phyloP scores from a whole-genome alignment of 2,888 invertebrate genomes.

The Crioceris asparagi region DNA sequence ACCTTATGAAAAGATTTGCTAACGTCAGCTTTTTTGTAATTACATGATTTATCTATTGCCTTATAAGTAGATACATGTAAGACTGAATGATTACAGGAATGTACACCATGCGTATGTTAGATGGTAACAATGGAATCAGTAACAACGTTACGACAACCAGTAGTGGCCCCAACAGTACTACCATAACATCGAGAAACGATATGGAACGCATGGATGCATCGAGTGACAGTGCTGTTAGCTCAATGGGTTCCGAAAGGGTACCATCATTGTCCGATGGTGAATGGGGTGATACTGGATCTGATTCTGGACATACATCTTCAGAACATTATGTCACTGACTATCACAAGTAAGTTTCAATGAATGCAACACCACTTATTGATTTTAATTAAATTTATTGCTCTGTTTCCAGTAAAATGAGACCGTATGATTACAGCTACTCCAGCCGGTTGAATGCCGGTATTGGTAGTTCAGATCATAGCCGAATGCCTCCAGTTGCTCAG shows the following conservation, averaged over 20 bases:
- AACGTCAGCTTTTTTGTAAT: too few species aligned
- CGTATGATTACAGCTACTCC: slow-evolving; percentile 61
- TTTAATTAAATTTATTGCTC: slow-evolving; percentile 2
- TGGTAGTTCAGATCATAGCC: slow-evolving; percentile 38
- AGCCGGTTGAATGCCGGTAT: slow-evolving; percentile 36
- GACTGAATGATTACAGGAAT: slow-evolving; percentile 48
- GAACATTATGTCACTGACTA: slow-evolving; percentile 65
- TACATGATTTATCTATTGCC: background rate
- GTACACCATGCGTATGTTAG: slow-evolving; percentile 81
- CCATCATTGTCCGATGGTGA: slow-evolving; percentile 82
- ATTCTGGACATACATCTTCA: slow-evolving; percentile 57
- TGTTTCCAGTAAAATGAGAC: slow-evolving; percentile 52
- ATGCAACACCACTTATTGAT: background rate
- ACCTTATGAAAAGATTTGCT: too few species aligned
- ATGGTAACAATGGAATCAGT: slow-evolving; percentile 36
- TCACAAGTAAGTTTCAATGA: slow-evolving; percentile 41
- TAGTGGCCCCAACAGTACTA: slow-evolving; percentile 5
- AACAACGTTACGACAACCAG: slow-evolving; percentile 33
- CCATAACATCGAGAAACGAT: slow-evolving; percentile 34
- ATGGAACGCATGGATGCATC: slow-evolving; percentile 71
- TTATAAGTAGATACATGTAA: background rate
- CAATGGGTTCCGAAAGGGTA: slow-evolving; percentile 85
- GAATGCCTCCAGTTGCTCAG: slow-evolving; percentile 61
- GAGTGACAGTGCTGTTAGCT: slow-evolving; percentile 85
- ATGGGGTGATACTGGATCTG: slow-evolving; percentile 81